Evolutionary conservation across 2,888 invertebrate genomes (phyloP).

Genomic region (Lasioglossum villosulum): DNA sequence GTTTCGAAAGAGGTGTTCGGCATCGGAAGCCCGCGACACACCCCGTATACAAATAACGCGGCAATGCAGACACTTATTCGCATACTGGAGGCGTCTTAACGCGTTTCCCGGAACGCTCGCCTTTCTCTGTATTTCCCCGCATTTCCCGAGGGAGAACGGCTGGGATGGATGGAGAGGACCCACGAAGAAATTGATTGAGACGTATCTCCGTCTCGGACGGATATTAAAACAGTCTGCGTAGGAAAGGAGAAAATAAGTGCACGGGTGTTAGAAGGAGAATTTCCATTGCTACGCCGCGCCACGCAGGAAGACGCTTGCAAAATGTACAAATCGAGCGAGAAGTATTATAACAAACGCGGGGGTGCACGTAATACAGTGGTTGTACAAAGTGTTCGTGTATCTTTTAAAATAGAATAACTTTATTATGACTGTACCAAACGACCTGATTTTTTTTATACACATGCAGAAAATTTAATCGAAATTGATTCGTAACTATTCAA

Average conservation of each 20-base stretch:
- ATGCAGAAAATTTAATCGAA: no score
- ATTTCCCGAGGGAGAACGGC: slow-evolving; percentile 62
- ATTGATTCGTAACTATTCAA: no score
- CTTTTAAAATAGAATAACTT: no score
- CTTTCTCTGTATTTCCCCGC: slow-evolving; percentile 19
- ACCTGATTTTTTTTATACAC: no score
- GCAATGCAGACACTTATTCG: slow-evolving; percentile 46
- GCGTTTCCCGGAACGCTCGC: slow-evolving; percentile 26
- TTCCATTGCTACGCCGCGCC: neutral
- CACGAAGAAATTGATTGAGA: slow-evolving; percentile 78
- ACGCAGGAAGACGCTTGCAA: neutral
- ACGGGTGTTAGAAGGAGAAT: slow-evolving; percentile 51
- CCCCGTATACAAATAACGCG: slow-evolving; percentile 37
- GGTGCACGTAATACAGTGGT: no score
- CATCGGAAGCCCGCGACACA: slow-evolving; percentile 22
- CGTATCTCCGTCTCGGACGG: slow-evolving; percentile 74
- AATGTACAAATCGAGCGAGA: neutral
- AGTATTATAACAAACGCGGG: neutral
- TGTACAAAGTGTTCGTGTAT: no score
- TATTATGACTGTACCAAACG: no score
- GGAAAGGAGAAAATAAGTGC: slow-evolving; percentile 59
- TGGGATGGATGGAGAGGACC: slow-evolving; percentile 37
- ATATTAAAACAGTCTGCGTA: slow-evolving; percentile 74
- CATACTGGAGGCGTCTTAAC: slow-evolving; percentile 36
- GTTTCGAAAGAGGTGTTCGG: slow-evolving; percentile 42